phyloP scores from a whole-genome alignment of 2,797 vertebrate genomes.

The Erethizon dorsatum region DNA sequence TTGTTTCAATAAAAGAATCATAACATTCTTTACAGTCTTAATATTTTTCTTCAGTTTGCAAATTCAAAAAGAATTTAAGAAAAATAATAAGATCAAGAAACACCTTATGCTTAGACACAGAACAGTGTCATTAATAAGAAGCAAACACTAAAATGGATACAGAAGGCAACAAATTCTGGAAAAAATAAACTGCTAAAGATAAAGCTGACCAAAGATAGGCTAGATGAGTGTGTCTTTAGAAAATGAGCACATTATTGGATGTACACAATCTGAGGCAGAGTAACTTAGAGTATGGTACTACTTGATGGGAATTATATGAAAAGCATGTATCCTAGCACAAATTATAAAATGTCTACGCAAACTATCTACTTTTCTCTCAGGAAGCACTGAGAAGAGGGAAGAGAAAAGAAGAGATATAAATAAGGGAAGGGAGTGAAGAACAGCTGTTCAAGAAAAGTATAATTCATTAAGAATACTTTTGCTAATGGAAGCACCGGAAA shows the following conservation, averaged over 20 bases:
- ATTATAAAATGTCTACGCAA: conserved; percentile 46
- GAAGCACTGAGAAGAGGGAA: conserved; percentile 31
- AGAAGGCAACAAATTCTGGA: conserved; percentile 15
- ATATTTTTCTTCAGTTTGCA: conserved; percentile 59
- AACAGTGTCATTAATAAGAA: conserved; percentile 58
- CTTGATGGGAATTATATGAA: not conserved
- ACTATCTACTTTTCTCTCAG: conserved; percentile 37
- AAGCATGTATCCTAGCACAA: not conserved
- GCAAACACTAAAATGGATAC: not conserved
- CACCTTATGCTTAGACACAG: conserved; percentile 41
- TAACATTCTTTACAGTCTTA: conserved; percentile 32
- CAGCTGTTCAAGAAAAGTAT: not conserved
- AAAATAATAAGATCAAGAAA: conserved; percentile 65
- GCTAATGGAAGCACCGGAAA: conserved; percentile 10
- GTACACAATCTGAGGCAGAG: not conserved
- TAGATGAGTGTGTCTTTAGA: not conserved
- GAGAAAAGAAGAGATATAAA: conserved; percentile 1
- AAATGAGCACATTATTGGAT: not conserved
- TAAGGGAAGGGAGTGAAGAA: not conserved
- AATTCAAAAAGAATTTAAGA: conserved; percentile 65
- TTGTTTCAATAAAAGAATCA: conserved; percentile 58
- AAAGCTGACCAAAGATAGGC: not conserved
- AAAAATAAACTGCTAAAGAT: conserved; percentile 4
- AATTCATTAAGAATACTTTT: conserved; percentile 42
- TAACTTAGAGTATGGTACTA: not conserved